A percentile compares a stretch with the other conserved stretches of the same genome.
Conservation (phyloP, 1,140 invertebrate genomes). For the Pseudomyrmex pallidus region DNA sequence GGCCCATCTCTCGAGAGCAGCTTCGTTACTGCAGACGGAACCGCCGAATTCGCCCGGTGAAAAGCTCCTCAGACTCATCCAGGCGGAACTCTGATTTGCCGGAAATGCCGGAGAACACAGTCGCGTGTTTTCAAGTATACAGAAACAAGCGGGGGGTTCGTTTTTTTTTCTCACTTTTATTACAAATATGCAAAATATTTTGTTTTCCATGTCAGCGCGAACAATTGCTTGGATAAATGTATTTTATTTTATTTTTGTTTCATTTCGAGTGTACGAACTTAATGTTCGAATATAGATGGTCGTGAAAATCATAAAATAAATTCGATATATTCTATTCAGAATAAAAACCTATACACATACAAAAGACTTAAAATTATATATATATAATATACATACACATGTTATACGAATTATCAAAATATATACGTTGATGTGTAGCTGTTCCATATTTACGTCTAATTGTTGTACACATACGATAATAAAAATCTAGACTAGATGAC, state of each 20-base stretch:
- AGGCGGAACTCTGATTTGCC: constrained; percentile 63
- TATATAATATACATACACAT: constrained; percentile 40
- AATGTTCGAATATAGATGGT: constrained; percentile 9
- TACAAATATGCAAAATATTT: constrained; percentile 5
- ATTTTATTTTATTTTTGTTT: background rate
- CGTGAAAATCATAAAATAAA: constrained; percentile 29
- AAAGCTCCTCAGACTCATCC: constrained; percentile 82
- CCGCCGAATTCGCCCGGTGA: constrained; percentile 85
- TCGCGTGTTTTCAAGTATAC: too few relatives aligned
- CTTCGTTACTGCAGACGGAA: constrained; percentile 84
- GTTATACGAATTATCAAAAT: constrained; percentile 49
- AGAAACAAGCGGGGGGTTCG: background rate
- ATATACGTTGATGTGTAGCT: constrained; percentile 29
- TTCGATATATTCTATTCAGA: constrained; percentile 25
- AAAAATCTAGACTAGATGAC: constrained; percentile 59
- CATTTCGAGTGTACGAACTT: constrained; percentile 12
- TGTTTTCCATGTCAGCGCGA: background rate
- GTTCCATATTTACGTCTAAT: constrained; percentile 3
- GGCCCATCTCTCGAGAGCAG: constrained; percentile 81
- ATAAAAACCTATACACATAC: constrained; percentile 31
- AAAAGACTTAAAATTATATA: constrained; percentile 32
- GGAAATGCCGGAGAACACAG: too few relatives aligned
- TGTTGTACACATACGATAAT: constrained; percentile 14
- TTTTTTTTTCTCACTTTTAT: background rate
- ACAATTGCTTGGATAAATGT: background rate